phyloP scores from a whole-genome alignment of 2,888 invertebrate species.

The Coenonympha arcania region DNA sequence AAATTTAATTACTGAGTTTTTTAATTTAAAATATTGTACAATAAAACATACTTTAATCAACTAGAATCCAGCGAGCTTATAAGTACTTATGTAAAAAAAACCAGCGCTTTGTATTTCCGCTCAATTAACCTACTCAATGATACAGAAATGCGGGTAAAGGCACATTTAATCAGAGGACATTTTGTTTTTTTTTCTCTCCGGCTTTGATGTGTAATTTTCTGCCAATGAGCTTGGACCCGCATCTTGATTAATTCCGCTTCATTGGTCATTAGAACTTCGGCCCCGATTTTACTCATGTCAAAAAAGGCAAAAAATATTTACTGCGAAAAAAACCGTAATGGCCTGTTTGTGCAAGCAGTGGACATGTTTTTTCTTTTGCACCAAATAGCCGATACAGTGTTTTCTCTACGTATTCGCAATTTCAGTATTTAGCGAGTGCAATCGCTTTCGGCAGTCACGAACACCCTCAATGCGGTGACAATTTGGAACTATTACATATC shows the following conservation, averaged over 20 bases:
- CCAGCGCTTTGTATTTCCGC: constrained; percentile 18
- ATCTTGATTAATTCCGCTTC: constrained; percentile 42
- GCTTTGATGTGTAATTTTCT: constrained; percentile 24
- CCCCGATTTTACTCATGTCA: not conserved
- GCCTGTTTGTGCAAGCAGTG: not conserved
- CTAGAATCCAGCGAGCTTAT: not conserved
- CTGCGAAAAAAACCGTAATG: not conserved
- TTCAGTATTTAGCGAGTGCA: no score
- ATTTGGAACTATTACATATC: no score
- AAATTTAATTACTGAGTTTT: not conserved
- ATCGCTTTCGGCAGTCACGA: no score
- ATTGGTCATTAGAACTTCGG: constrained; percentile 25
- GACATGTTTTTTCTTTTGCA: not conserved
- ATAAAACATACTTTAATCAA: not conserved
- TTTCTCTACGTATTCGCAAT: no score
- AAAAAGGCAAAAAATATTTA: not conserved
- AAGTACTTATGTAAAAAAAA: constrained; percentile 4
- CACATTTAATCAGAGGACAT: constrained; percentile 28
- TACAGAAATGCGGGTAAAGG: constrained; percentile 23
- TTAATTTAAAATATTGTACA: not conserved
- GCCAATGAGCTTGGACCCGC: constrained; percentile 32
- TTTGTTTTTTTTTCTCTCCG: constrained; percentile 19
- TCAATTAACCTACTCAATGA: constrained; percentile 21
- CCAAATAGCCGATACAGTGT: no score
- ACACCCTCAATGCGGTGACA: no score